A percentile compares a stretch with the other conserved stretches of the same genome.
phyloP scores from a whole-genome alignment of 2,888 invertebrate species.

The Terebella lapidaria region DNA sequence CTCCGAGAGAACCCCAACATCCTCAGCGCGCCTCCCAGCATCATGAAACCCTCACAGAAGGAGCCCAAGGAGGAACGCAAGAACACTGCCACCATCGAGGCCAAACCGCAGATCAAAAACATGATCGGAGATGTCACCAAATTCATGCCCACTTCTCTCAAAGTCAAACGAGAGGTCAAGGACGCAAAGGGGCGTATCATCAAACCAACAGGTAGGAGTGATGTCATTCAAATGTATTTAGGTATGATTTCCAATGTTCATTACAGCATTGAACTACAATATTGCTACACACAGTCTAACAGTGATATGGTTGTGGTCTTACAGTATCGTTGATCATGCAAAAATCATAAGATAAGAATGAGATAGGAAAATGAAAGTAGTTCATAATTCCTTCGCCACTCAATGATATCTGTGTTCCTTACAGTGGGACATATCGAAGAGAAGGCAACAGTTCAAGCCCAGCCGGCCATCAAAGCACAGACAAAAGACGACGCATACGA shows the following conservation, averaged over 20 bases:
- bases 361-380: no score
- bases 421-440: constrained; percentile 4
- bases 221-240: no score
- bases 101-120: constrained; percentile 84
- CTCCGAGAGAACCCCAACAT: constrained; percentile 61
- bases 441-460: constrained; percentile 2
- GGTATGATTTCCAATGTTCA: no score
- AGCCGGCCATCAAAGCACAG: constrained; percentile 20
- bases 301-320: no score
- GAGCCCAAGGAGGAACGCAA: constrained; percentile 1
- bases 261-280: no score
- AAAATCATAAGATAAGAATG: no score
- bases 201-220: constrained; percentile 10
- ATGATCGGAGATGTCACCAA: constrained; percentile 75
- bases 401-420: no score
- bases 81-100: constrained; percentile 72
- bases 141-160: constrained; percentile 87
- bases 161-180: constrained; percentile 76
- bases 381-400: no score
- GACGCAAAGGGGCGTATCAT: constrained; percentile 39
- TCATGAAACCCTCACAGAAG: constrained; percentile 63
- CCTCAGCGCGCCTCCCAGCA: constrained; percentile 75
- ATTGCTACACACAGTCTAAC: no score
- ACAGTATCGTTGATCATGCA: no score
- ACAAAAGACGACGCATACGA: constrained; percentile 97